phyloP scores from a whole-genome alignment of 2,888 invertebrate genomes.

The Aelia acuminata region DNA sequence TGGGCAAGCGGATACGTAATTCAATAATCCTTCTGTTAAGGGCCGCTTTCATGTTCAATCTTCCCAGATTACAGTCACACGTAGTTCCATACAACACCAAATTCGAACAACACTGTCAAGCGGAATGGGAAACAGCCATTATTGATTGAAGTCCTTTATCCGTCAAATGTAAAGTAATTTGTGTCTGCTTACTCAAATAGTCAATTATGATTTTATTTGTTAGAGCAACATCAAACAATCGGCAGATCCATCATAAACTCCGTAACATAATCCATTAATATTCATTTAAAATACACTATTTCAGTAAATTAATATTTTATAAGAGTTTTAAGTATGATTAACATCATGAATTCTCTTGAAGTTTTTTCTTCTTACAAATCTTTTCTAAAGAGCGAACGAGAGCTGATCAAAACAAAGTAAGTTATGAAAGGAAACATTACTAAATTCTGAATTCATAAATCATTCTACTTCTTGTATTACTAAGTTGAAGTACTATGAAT shows the following conservation, averaged over 20 bases:
- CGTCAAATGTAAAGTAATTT: too few species aligned
- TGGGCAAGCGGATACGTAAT: not conserved
- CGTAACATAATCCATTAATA: too few species aligned
- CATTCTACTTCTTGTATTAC: not conserved
- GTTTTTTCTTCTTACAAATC: not conserved
- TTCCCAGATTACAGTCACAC: not conserved
- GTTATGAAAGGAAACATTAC: not conserved
- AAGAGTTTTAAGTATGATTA: not conserved
- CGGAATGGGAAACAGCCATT: not conserved
- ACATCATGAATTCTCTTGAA: not conserved
- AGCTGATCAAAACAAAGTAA: not conserved
- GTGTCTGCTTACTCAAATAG: too few species aligned
- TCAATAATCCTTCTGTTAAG: constrained; percentile 8
- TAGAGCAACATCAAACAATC: too few species aligned
- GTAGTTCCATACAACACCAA: not conserved
- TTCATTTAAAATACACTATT: too few species aligned
- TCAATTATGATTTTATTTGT: too few species aligned
- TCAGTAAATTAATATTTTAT: too few species aligned
- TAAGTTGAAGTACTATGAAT: not conserved
- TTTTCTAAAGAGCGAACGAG: not conserved
- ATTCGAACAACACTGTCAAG: not conserved
- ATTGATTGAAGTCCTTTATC: not conserved
- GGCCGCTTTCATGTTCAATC: constrained; percentile 13
- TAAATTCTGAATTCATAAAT: not conserved
- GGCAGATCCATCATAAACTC: too few species aligned